Base-by-base conservation (phyloP, 2,888 invertebrate species). In the Rhagophthalmus giganteus region DNA sequence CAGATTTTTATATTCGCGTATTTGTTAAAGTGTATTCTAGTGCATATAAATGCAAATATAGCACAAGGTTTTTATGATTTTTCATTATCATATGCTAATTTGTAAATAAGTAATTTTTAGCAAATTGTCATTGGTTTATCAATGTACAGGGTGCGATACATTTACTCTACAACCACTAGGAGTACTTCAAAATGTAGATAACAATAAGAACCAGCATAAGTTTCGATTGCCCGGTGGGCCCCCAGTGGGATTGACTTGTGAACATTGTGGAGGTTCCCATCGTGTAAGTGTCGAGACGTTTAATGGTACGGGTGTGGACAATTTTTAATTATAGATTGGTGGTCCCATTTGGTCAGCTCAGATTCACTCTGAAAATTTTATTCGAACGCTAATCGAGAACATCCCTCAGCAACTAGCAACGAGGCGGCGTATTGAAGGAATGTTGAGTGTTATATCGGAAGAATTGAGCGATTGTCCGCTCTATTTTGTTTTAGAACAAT, bases 301-400 rank as follows among this genome's bases (percentile, higher is more conserved):
- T 27, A 9, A 27, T 8, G 8, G 7, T n/a, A 27, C 24, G 7
- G 27, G 27, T 2, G 5, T 31, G 30, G 8, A 7, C 11, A 13
- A 37, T 13, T 34, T 47, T 15, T 31, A 9, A 49, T 40, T 49
- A 38, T 73, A 91, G 86, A 73, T 93, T 59, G 94, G 93, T 6
- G 99, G 99, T 1, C 99, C 99, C 0, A 86, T 99, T 59, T 99
- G 97, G 95, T 82, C 88, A 0, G 91, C 84, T 0, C 86, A 88
- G 0, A 81, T 99, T 27, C 95, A 98, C 73, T 83, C 90, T 61
- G 75, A 77, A 32, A 71, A 77, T 0, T 99, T 99, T 75, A 86
- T 97, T 0, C 67, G 78, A 1, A 76, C 82, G 30, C 78, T 96
- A 4, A 69, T 93, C 0, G 55, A 65, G 0, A 66, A 73, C 10